Evolutionary conservation across 2,888 invertebrate species (phyloP), one percentile per base, ranked within the genome.

Genomic region (Heliconius cydno): DNA sequence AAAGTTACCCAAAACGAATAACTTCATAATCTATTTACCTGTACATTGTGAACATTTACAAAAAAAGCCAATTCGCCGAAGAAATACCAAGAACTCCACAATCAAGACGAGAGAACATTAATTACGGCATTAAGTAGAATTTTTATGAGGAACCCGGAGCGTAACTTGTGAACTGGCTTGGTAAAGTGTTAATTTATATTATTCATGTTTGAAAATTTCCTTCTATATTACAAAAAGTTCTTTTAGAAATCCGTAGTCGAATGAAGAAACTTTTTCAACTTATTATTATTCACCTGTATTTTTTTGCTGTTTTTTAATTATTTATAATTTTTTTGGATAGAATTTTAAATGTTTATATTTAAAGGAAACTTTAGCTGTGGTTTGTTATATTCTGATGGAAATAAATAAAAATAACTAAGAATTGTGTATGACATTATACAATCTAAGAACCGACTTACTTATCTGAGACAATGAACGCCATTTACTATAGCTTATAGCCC

Each of bases 151-250:
- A 76, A 77, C 46, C 76, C 74, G 41, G 65, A 71, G 65, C 78
- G 79, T 80, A 82, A 79, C 77, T 80, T 70, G 70, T 41, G 28
- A 73, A 77, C 77, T 77, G 22, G 63, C 75, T 78, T 73, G 77
- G 77, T 66, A 75, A 81, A 80, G 80, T 79, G 80, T 82, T 80
- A 80, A 80, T 82, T 82, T 80, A 80, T 82, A 81, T 79, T 68
- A 79, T 76, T 79, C 75, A 68, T 75, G 79, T 71, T 77, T 73
- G 30, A 28, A 73, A 77, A 63, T 63, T 79, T 79, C 28, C 75
- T 65, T 65, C 46, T 41, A 65, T 65, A 75, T 75, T 65, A 22
- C 41, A 65, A 75, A 75, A 75, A 65, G 65, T 75, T 75, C 13
- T 60, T 73, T 73, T 73, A 12, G 73, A 73, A 60, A 60, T 60